phyloP scores from a whole-genome alignment of 2,888 invertebrate species.

The Volucella inflata region DNA sequence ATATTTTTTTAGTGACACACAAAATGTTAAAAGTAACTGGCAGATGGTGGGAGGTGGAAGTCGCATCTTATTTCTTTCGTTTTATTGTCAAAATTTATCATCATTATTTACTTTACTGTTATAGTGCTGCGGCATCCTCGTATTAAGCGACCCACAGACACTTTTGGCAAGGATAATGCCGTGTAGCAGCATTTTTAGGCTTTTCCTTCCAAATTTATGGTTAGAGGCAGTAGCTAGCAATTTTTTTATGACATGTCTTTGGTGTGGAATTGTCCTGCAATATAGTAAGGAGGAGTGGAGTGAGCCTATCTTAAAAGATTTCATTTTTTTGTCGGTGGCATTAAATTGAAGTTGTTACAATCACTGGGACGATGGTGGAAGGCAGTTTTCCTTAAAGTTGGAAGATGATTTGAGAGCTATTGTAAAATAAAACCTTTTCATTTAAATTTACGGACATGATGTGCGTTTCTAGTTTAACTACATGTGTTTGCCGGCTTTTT shows the following conservation, averaged over 20 bases:
- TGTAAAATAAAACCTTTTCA: too few species aligned
- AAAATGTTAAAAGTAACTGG: neutral
- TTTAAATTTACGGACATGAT: too few species aligned
- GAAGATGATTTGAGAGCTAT: neutral
- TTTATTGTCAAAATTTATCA: slow-evolving; percentile 54
- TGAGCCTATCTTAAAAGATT: neutral
- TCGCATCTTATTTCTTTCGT: slow-evolving; percentile 23
- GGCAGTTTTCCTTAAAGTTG: neutral
- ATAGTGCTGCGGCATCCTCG: slow-evolving; percentile 49
- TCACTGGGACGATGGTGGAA: neutral
- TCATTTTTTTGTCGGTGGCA: slow-evolving; percentile 15
- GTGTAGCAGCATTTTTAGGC: neutral
- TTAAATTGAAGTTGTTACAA: neutral
- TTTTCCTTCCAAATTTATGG: slow-evolving; percentile 1
- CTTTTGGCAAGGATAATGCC: slow-evolving; percentile 24
- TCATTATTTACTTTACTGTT: slow-evolving; percentile 67
- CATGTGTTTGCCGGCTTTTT: too few species aligned
- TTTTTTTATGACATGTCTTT: slow-evolving; percentile 6
- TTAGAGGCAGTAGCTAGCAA: neutral
- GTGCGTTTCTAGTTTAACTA: too few species aligned
- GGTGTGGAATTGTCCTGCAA: neutral
- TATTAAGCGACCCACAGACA: slow-evolving; percentile 31
- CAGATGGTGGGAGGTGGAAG: neutral
- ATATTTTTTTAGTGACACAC: neutral
- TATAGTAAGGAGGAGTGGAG: neutral